Conservation (phyloP, 1,140 invertebrate genomes). For the Lucilia sericata region DNA sequence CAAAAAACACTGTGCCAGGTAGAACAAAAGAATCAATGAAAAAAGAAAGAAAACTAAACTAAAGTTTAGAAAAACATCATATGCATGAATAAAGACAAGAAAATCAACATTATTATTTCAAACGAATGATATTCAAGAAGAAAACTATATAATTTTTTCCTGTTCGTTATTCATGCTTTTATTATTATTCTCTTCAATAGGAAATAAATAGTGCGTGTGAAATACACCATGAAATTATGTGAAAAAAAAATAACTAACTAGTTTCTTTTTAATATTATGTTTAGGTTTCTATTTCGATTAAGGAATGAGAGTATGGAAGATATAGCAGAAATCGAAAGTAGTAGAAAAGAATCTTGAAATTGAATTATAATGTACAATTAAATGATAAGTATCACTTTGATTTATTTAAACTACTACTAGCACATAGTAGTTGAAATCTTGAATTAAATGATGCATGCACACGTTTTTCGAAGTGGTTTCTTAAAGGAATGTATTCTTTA, state of each 20-base stretch:
- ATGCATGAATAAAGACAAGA: neutral
- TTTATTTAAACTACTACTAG: neutral
- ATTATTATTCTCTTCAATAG: neutral
- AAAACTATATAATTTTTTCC: neutral
- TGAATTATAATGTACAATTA: neutral
- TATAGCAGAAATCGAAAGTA: neutral
- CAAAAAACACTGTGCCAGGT: neutral
- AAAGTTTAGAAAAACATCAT: neutral
- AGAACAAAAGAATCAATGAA: neutral
- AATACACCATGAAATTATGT: conserved; percentile 1
- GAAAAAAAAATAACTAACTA: too few species aligned
- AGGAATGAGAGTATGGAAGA: neutral
- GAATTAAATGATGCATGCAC: too few species aligned
- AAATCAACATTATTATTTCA: neutral
- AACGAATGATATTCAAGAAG: neutral
- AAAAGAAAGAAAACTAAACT: neutral
- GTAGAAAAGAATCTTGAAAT: neutral
- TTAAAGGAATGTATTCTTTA: too few species aligned
- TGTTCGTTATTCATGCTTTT: neutral
- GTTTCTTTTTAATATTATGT: too few species aligned
- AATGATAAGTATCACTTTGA: neutral
- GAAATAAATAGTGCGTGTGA: conserved; percentile 22
- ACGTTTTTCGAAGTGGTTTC: too few species aligned
- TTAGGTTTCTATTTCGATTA: too few species aligned
- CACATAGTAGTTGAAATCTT: too few species aligned